phyloP scores from a whole-genome alignment of 1,140 invertebrate species.

The Caenorhabditis brenneri region DNA sequence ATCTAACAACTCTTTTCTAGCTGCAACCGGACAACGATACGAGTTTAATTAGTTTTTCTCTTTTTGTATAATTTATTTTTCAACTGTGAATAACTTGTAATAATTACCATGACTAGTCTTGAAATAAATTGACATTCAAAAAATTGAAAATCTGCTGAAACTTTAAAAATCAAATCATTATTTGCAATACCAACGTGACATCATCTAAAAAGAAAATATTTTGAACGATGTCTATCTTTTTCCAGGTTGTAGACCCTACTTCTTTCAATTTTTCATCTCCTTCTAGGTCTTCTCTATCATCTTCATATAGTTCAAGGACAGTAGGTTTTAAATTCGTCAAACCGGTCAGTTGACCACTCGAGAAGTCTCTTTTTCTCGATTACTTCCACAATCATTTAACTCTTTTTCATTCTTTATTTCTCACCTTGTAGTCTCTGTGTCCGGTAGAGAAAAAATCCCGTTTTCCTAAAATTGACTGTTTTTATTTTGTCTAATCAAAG shows the following conservation, averaged over 20 bases:
- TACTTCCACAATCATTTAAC: slow-evolving; percentile 22
- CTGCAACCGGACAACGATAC: background rate
- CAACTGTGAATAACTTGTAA: no score
- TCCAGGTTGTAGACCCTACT: slow-evolving; percentile 9
- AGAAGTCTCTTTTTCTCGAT: background rate
- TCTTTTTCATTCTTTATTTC: slow-evolving; percentile 31
- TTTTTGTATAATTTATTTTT: background rate
- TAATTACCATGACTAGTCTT: no score
- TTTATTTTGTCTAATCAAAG: slow-evolving; percentile 8
- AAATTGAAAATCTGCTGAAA: no score
- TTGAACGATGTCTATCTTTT: background rate
- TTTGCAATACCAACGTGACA: no score
- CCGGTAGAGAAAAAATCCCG: background rate
- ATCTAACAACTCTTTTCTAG: slow-evolving; percentile 6
- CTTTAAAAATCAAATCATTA: no score
- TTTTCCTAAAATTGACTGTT: background rate
- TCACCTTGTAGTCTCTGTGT: slow-evolving; percentile 9
- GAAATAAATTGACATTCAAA: no score
- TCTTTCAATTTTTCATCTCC: no score
- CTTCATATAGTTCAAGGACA: slow-evolving; percentile 32
- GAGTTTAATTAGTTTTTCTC: background rate
- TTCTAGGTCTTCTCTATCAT: background rate
- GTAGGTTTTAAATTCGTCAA: slow-evolving; percentile 29
- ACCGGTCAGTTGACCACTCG: slow-evolving; percentile 29
- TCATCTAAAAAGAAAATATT: background rate